These are phyloP conservation scores for Vireo griseus DNA, from an alignment of 2,797 vertebrate species.

Conservation along the genomic window DNA sequence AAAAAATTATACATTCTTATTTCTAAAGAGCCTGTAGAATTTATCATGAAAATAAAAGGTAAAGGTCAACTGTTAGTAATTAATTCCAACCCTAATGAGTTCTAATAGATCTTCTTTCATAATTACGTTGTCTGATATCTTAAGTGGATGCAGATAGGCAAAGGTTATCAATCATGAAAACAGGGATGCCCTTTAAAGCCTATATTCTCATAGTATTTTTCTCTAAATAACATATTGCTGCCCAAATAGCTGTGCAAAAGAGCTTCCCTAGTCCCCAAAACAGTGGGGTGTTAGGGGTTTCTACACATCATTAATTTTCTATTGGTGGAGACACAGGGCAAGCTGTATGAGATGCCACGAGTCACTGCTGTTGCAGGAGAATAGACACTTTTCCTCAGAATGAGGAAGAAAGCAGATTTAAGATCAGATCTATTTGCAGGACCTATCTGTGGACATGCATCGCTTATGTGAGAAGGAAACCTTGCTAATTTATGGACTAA, in stretches of 20 bases:
- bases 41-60: background rate
- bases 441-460: background rate
- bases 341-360: background rate
- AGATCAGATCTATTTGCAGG: background rate
- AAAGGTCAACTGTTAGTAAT: background rate
- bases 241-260: background rate
- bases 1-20: background rate
- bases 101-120: background rate
- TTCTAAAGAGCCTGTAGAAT: background rate
- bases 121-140: background rate
- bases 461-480: background rate
- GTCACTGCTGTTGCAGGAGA: background rate
- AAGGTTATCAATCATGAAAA: background rate
- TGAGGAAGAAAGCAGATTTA: background rate
- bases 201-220: background rate
- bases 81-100: background rate
- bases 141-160: background rate
- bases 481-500: background rate
- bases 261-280: background rate
- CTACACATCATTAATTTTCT: background rate
- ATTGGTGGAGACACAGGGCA: background rate
- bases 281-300: background rate
- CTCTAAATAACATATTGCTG: background rate
- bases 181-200: fast-evolving
- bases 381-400: background rate